Conservation (phyloP, 2,888 invertebrate genomes). For the Harpalus rubripes region DNA sequence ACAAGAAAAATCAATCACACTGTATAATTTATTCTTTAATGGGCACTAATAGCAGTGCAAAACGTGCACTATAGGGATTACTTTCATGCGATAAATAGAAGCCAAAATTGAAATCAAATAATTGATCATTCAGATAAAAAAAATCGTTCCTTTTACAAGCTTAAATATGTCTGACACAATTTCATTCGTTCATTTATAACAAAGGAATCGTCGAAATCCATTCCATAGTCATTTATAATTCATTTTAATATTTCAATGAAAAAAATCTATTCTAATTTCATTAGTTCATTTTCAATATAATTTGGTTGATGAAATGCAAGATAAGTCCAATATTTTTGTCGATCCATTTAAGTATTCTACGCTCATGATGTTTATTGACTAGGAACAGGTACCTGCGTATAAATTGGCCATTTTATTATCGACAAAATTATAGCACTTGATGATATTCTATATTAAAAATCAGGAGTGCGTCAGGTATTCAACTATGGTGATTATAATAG, state of each 20-base stretch:
- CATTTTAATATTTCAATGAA: background rate
- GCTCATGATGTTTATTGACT: slow-evolving; percentile 25
- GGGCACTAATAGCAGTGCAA: no score
- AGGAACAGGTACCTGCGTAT: background rate
- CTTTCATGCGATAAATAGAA: no score
- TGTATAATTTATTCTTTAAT: no score
- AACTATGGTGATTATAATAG: background rate
- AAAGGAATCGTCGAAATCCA: background rate
- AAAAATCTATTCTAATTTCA: background rate
- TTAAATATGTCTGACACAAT: background rate
- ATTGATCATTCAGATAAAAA: no score
- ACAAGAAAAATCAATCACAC: no score
- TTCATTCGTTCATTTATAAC: background rate
- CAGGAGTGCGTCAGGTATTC: background rate
- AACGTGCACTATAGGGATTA: no score
- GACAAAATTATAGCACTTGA: slow-evolving; percentile 10
- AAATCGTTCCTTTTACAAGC: no score
- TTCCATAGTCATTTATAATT: background rate
- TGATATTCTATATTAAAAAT: background rate
- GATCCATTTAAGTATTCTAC: background rate
- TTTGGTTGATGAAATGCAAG: slow-evolving; percentile 7
- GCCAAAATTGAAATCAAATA: no score
- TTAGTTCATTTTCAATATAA: slow-evolving; percentile 16
- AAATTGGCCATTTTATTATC: slow-evolving; percentile 30
- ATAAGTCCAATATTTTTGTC: slow-evolving; percentile 9